Conservation (phyloP, 2,113 vertebrate genomes). For the Alces alces region DNA sequence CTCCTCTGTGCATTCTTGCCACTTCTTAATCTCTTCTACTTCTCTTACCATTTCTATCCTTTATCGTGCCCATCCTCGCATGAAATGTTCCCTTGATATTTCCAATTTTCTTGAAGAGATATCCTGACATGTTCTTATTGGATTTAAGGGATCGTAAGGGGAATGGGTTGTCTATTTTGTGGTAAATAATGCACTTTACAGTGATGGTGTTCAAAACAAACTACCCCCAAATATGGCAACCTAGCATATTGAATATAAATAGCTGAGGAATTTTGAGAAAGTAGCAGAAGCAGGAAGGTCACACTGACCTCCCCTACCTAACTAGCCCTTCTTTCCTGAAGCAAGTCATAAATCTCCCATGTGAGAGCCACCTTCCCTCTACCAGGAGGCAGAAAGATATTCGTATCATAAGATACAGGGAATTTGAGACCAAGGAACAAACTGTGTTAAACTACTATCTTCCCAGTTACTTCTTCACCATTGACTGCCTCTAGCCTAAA, state of each 20-base stretch:
- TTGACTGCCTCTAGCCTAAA: not conserved
- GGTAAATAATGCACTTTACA: not conserved
- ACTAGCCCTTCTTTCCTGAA: not conserved
- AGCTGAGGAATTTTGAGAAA: not conserved
- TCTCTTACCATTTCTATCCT: not conserved
- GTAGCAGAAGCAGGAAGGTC: not conserved
- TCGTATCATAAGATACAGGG: not conserved
- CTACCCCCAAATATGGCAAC: not conserved
- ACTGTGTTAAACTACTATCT: not conserved
- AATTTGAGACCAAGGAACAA: not conserved
- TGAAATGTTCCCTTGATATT: not conserved
- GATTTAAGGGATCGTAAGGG: not conserved
- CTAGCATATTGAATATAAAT: not conserved
- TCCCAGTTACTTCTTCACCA: not conserved
- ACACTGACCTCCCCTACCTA: not conserved
- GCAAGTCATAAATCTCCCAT: not conserved
- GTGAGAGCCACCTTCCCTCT: not conserved
- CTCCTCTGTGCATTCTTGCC: not conserved
- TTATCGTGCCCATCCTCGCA: not conserved
- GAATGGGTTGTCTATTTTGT: not conserved
- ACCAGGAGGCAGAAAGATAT: not conserved
- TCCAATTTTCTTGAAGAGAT: not conserved
- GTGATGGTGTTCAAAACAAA: not conserved
- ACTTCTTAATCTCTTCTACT: not conserved
- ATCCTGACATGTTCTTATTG: not conserved